Percentiles rank a stretch among this genome's conserved stretches.
Evolutionary conservation across 2,113 vertebrate genomes (phyloP).

Genomic region (Hemiscyllium ocellatum): DNA sequence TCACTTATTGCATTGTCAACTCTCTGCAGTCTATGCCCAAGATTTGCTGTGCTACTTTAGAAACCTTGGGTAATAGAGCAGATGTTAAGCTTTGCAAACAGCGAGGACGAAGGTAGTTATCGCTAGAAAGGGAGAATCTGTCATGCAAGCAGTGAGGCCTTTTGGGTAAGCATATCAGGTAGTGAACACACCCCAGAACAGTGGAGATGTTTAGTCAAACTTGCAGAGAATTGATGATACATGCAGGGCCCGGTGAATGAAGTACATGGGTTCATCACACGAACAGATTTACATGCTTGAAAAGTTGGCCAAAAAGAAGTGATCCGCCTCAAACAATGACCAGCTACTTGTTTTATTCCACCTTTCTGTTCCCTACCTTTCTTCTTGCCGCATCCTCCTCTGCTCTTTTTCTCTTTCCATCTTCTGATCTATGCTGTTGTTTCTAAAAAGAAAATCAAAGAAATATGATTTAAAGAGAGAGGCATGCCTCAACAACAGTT

Average conservation of each 20-base stretch:
- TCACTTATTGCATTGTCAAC: neutral
- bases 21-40: neutral
- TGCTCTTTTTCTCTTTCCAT: slow-evolving; percentile 63
- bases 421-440: slow-evolving; percentile 60
- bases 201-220: neutral
- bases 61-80: neutral
- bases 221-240: neutral
- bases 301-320: neutral
- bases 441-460: slow-evolving; percentile 42
- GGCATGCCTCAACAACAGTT: neutral
- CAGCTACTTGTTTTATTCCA: no score
- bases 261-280: neutral
- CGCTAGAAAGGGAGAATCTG: neutral
- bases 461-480: neutral
- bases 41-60: neutral
- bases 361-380: slow-evolving; percentile 62
- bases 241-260: no score
- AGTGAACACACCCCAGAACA: neutral
- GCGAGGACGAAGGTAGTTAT: neutral
- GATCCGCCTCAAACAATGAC: neutral
- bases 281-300: neutral
- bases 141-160: neutral
- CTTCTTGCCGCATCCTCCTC: slow-evolving; percentile 69
- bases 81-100: neutral
- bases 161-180: neutral